phyloP scores from a whole-genome alignment of 2,888 invertebrate species.

The Acleris literana region DNA sequence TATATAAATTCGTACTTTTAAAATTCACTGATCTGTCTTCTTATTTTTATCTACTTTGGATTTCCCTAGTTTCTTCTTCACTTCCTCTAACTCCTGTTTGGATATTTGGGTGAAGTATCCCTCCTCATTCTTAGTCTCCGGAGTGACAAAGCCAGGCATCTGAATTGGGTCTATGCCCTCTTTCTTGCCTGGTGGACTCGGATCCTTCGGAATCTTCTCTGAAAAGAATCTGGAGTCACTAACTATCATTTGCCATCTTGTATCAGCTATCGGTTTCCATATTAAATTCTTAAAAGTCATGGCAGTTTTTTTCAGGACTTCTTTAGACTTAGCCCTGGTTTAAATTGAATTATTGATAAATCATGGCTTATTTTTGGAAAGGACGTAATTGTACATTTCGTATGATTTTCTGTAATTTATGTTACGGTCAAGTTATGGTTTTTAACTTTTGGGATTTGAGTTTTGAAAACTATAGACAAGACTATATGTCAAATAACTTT shows the following conservation, averaged over 20 bases:
- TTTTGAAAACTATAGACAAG: not conserved
- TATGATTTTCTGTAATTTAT: no score
- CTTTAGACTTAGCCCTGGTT: not conserved
- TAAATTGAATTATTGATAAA: not conserved
- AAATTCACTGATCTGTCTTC: conserved; percentile 39
- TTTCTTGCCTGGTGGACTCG: conserved; percentile 37
- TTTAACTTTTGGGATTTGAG: no score
- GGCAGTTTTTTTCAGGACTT: not conserved
- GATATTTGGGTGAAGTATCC: conserved; percentile 52
- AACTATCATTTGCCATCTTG: not conserved
- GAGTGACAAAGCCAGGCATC: conserved; percentile 55
- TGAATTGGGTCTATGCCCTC: conserved; percentile 41
- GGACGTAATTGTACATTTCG: not conserved
- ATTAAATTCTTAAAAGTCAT: not conserved
- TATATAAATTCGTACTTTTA: not conserved
- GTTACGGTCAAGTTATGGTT: no score
- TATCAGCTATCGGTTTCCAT: not conserved
- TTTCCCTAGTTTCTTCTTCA: conserved; percentile 50
- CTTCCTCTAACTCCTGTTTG: conserved; percentile 49
- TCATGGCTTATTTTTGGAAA: not conserved
- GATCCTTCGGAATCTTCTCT: conserved; percentile 7
- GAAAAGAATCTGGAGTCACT: not conserved
- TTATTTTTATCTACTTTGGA: conserved; percentile 47
- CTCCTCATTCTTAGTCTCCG: conserved; percentile 50
- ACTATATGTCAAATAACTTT: not conserved